Conservation (phyloP, 2,113 vertebrate genomes). For the Sula dactylatra region DNA sequence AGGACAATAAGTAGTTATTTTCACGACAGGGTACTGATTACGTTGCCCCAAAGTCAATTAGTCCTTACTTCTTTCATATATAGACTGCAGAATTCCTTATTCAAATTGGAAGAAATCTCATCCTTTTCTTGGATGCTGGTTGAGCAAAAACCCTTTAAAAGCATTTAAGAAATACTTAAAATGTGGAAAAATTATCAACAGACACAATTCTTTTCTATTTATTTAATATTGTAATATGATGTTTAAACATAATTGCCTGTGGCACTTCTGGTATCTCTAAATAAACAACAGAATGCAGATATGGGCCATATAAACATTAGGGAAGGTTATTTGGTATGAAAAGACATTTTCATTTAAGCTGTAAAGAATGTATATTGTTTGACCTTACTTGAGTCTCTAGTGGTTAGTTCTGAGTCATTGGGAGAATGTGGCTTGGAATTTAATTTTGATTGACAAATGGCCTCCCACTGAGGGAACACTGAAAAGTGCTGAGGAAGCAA, state of each 20-base stretch:
- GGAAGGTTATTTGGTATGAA: neutral
- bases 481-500: neutral
- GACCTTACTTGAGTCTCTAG: neutral
- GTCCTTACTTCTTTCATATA: neutral
- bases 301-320: neutral
- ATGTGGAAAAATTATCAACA: neutral
- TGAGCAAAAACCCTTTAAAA: neutral
- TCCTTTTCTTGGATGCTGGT: neutral
- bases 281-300: neutral
- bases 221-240: neutral
- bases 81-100: neutral
- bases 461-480: neutral
- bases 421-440: neutral
- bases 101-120: neutral
- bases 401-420: neutral
- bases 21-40: neutral
- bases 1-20: neutral
- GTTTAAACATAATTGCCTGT: neutral
- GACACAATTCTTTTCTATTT: neutral
- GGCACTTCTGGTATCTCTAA: neutral
- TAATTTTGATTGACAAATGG: neutral
- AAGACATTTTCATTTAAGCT: neutral
- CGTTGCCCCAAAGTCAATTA: neutral
- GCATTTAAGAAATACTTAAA: neutral
- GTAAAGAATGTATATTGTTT: neutral